Evolutionary conservation across 2,797 vertebrate genomes (phyloP).

Genomic region (Oceanodroma leucorhoa): DNA sequence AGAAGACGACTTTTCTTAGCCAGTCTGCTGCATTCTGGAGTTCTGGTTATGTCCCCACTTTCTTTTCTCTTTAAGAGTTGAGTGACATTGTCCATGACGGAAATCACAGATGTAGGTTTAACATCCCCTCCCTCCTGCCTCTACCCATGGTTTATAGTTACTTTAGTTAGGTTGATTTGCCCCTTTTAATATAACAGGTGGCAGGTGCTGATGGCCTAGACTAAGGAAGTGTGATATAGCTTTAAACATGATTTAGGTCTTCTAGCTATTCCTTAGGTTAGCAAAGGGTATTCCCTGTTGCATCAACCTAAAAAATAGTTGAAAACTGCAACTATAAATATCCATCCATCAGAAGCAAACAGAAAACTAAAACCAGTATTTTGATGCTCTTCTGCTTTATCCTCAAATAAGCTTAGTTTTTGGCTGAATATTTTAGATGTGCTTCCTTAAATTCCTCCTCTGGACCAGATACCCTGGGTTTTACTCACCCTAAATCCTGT

Average conservation of each 20-base stretch:
- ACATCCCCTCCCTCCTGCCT: neutral
- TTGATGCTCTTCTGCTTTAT: neutral
- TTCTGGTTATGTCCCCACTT: neutral
- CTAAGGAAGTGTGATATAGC: neutral
- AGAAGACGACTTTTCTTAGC: neutral
- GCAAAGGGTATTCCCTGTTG: neutral
- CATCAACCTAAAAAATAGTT: neutral
- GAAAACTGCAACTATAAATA: neutral
- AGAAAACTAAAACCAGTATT: neutral
- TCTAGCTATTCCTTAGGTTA: neutral
- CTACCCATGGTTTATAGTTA: neutral
- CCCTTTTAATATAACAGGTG: neutral
- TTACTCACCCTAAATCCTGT: neutral
- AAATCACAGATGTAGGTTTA: conserved; percentile 32
- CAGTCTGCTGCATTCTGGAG: neutral
- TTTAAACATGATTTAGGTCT: neutral
- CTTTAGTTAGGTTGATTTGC: neutral
- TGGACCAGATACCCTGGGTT: neutral
- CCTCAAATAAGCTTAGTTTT: neutral
- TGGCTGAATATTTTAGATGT: neutral
- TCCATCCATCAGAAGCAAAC: neutral
- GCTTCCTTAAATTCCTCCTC: neutral
- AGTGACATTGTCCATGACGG: neutral
- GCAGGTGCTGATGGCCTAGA: neutral
- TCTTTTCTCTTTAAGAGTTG: neutral